These are phyloP conservation scores for Leptinotarsa rubiginosa DNA, from an alignment of 2,888 invertebrate genomes.

Conservation along the genomic window DNA sequence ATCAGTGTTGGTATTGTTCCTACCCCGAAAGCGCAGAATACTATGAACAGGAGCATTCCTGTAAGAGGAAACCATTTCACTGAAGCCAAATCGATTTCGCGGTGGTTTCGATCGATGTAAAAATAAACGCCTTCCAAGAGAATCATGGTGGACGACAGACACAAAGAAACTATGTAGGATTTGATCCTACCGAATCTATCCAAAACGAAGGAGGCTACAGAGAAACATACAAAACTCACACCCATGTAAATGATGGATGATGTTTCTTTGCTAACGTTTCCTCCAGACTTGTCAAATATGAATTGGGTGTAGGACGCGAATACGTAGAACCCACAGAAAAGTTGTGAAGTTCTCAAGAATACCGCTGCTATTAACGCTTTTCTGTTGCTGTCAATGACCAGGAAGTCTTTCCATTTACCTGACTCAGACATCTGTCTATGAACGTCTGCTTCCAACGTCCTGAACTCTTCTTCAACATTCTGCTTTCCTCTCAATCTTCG, in stretches of 20 bases:
- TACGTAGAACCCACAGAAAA: slow-evolving; percentile 54
- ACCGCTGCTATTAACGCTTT: slow-evolving; percentile 53
- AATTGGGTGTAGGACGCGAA: slow-evolving; percentile 56
- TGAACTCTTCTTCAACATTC: slow-evolving; percentile 54
- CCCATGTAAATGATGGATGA: slow-evolving; percentile 52
- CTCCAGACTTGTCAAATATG: slow-evolving; percentile 59
- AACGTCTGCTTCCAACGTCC: slow-evolving; percentile 52
- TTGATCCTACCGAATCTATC: slow-evolving; percentile 53
- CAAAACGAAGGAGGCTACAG: slow-evolving; percentile 47
- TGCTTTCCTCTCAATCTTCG: slow-evolving; percentile 48
- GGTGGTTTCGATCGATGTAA: slow-evolving; percentile 47
- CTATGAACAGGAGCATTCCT: slow-evolving; percentile 55
- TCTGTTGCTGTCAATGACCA: slow-evolving; percentile 53
- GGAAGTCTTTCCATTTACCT: slow-evolving; percentile 57
- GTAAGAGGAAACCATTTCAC: slow-evolving; percentile 58
- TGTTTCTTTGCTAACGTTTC: slow-evolving; percentile 44
- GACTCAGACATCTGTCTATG: slow-evolving; percentile 57
- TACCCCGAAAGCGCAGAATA: slow-evolving; percentile 53
- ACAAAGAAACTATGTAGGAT: slow-evolving; percentile 50
- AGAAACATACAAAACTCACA: slow-evolving; percentile 41
- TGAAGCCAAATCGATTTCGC: slow-evolving; percentile 46
- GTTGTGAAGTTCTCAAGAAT: slow-evolving; percentile 55
- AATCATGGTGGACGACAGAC: slow-evolving; percentile 47
- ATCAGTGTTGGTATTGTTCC: slow-evolving; percentile 57
- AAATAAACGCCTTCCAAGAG: slow-evolving; percentile 49